Base-by-base conservation (phyloP, 2,113 vertebrate genomes). In the Limanda limanda region DNA sequence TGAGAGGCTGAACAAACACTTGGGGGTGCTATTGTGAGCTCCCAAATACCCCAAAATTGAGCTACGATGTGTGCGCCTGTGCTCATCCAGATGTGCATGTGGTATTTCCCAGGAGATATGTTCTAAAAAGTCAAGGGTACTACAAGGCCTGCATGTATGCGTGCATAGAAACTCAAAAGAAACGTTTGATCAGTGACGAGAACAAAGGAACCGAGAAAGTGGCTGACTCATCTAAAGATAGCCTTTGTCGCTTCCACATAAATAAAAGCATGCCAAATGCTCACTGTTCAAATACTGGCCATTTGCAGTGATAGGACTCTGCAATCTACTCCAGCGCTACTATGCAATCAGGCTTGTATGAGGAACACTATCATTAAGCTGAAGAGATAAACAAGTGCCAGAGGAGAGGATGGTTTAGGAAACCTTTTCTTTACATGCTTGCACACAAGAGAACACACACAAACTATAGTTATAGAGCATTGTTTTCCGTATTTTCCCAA, bases 201-300 rank as follows among this genome's bases (percentile, higher is more conserved):
- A 84, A 86, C 80, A 81, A 83, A 79, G 74, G 71, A 67, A 69
- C 68, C 20, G 79, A 80, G 89, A 92, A 92, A 92, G 92, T 90
- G 78, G 31, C 85, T 88, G 87, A 89, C 74, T 89, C 87, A 89
- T 84, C 83, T 92, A 90, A 92, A 92, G 84, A 92, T 72, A 85
- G 88, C 55, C 71, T 79, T 76, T 78, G 45, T 42, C 35, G 73
- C 87, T 74, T 76, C 67, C 71, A 64, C 79, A 65, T 79, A 88
- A 90, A 89, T 85, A 77, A 89, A 85, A 86, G 76, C 78, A 83
- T 73, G 90, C 70, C 83, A 79, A 80, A 79, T 45, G 76, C 82
- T 82, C 71, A 40, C 74, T 83, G 81, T 85, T 88, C 72, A 87
- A 90, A 91, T 86, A 79, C 83, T 71, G 88, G 86, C 75, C 87